Percentiles rank a stretch among this genome's conserved stretches.
phyloP scores from a whole-genome alignment of 2,113 vertebrate species.

The Siniperca knerii region DNA sequence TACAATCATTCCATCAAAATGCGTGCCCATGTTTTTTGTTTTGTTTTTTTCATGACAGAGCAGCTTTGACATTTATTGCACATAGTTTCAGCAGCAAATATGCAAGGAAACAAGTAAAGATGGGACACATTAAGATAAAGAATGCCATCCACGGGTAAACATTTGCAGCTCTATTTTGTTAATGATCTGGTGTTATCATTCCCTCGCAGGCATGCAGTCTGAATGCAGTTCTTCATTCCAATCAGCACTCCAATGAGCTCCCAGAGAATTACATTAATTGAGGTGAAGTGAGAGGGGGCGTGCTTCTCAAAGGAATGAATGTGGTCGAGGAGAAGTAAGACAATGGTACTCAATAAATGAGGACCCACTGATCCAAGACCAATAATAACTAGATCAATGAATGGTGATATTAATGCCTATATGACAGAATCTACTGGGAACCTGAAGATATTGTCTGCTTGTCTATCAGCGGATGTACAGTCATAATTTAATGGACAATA shows the following conservation, averaged over 20 bases:
- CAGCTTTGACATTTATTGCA: not conserved
- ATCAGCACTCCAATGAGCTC: constrained; percentile 62
- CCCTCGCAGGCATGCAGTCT: constrained; percentile 66
- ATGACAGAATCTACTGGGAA: constrained; percentile 48
- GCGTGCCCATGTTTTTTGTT: not conserved
- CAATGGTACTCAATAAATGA: constrained; percentile 52
- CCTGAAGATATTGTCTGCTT: not conserved
- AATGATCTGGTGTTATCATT: constrained; percentile 77
- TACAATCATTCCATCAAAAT: not conserved
- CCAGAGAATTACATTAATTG: constrained; percentile 74
- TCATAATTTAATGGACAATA: constrained; percentile 16
- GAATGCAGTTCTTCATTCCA: constrained; percentile 65
- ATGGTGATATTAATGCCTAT: constrained; percentile 53
- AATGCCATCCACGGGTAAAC: constrained; percentile 58
- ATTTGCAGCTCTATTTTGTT: constrained; percentile 65
- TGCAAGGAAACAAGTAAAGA: constrained; percentile 24
- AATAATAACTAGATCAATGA: constrained; percentile 68
- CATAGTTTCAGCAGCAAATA: constrained; percentile 28
- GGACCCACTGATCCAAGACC: constrained; percentile 52
- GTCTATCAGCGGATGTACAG: constrained; percentile 6
- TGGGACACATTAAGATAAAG: constrained; percentile 63
- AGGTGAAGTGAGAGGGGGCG: constrained; percentile 59
- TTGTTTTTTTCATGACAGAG: not conserved
- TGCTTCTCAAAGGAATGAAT: constrained; percentile 53
- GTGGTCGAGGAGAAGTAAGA: constrained; percentile 49